Base-by-base conservation (phyloP, 2,113 vertebrate genomes). In the Pterocles gutturalis region DNA sequence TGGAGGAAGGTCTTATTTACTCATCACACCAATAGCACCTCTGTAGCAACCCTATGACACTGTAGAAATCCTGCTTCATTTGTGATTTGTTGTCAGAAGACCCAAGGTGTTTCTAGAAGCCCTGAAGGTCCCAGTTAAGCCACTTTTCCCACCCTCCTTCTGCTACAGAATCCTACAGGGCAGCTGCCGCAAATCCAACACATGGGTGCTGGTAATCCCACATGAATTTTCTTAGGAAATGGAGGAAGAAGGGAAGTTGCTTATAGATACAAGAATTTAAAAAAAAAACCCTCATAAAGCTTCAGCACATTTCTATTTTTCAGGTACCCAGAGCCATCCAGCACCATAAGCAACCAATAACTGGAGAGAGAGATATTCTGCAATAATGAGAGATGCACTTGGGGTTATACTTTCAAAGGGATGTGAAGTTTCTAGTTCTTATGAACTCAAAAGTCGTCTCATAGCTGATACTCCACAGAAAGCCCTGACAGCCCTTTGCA, bases 171-270 rank as follows among this genome's bases (percentile, higher is more conserved):
- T 73, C n/a, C n/a, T n/a, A n/a, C n/a, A 96, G 48, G 57, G 76
- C 86, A 86, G 90, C 80, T 90, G 85, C 53, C 86, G 67, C 71
- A 90, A 72, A 83, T 78, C 45, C 60, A 66, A 33, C 54, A 55
- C 0, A 3, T 72, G 46, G 62, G 33, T 58, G 54, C 34, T 90
- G 46, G 51, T 85, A 91, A 94, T 94, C 36, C 57, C 46, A 70
- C 46, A 41, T 85, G 70, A 94, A 80, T 93, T 94, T 75, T 95
- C 84, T 87, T 65, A 61, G 78, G 85, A 62, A 86, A 64, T 48
- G 14, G 36, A 62, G 33, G n/a, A 24, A 48, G n/a, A 54, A 83
- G 17, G 25, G 26, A 66, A 90, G 9, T 41, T 83, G 34, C 34
- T 28, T 49, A 13, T 17, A 77, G 38, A 70, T n/a, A 54, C 11